Conservation (phyloP, 2,888 invertebrate genomes). For the Coenonympha glycerion region DNA sequence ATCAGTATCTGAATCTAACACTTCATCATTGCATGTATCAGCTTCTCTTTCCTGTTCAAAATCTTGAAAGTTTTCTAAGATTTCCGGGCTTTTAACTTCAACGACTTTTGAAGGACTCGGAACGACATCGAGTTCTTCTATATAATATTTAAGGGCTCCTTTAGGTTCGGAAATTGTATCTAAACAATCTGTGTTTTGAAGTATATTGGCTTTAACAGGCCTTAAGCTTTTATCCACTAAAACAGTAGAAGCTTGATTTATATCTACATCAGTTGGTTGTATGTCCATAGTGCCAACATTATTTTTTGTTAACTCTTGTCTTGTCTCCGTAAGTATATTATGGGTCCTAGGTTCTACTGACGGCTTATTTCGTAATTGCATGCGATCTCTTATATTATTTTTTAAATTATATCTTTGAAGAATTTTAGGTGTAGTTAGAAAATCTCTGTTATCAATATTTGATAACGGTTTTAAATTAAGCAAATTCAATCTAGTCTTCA, state of each 20-base stretch:
- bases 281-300: not conserved
- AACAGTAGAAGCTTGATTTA: not conserved
- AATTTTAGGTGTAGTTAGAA: not conserved
- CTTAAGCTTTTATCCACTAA: not conserved
- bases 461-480: conserved; percentile 19
- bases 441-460: conserved; percentile 1
- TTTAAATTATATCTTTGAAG: not conserved
- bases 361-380: not conserved
- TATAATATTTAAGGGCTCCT: not conserved
- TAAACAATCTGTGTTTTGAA: not conserved
- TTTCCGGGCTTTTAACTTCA: not conserved
- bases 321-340: not conserved
- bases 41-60: not conserved
- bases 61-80: not conserved
- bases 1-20: not conserved
- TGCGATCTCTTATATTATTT: not conserved
- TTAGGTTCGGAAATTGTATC: not conserved
- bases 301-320: not conserved
- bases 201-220: not conserved
- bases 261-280: not conserved
- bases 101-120: not conserved
- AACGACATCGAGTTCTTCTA: not conserved
- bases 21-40: not conserved
- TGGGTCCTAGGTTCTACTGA: not conserved
- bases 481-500: conserved; percentile 18